These are phyloP conservation scores for Phocoena sinus DNA, from an alignment of 2,113 vertebrate genomes.

Conservation along the genomic window DNA sequence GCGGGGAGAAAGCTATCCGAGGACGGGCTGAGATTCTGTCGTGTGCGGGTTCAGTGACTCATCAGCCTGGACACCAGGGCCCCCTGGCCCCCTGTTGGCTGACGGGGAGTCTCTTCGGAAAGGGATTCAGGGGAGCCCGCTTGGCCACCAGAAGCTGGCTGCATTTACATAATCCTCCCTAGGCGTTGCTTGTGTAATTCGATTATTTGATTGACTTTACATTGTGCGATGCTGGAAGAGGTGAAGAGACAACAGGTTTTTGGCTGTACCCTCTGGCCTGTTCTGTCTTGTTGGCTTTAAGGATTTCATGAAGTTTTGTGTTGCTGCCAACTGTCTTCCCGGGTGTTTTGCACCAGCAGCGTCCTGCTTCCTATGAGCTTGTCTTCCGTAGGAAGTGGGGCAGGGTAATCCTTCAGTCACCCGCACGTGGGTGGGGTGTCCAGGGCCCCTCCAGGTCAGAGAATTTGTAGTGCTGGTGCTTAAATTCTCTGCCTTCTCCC, in stretches of 20 bases:
- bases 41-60: too few relatives aligned
- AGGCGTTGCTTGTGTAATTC: not conserved
- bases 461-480: not conserved
- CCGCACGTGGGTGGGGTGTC: not conserved
- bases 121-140: not conserved
- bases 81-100: not conserved
- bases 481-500: not conserved
- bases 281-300: not conserved
- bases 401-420: not conserved
- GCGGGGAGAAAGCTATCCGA: not conserved
- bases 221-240: not conserved
- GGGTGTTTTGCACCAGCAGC: conserved; percentile 16
- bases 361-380: not conserved
- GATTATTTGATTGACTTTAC: not conserved
- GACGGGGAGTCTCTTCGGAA: not conserved
- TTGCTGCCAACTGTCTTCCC: conserved; percentile 47
- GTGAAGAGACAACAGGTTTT: not conserved
- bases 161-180: not conserved
- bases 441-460: not conserved
- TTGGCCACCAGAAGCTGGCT: not conserved
- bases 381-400: not conserved
- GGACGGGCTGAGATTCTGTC: not conserved
- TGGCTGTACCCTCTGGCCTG: conserved; percentile 14
- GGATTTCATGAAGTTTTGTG: conserved; percentile 51
- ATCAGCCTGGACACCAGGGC: not conserved